These are phyloP conservation scores for Myotis brandtii DNA, from an alignment of 2,113 vertebrate species.

Conservation along the genomic window DNA sequence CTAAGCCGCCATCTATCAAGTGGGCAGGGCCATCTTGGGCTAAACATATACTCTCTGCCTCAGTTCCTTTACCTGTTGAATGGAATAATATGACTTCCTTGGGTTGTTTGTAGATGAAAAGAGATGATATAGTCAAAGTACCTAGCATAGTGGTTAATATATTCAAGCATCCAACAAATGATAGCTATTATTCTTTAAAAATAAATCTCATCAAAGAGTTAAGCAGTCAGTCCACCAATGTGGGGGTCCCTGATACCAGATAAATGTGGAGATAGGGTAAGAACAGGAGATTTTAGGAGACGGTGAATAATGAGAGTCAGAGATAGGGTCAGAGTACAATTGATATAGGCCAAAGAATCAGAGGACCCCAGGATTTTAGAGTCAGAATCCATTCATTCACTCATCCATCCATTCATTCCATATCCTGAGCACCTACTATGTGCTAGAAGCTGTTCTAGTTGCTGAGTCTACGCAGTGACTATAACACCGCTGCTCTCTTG, in stretches of 20 bases:
- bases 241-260: neutral
- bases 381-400: neutral
- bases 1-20: neutral
- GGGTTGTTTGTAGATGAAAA: constrained; percentile 30
- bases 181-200: neutral
- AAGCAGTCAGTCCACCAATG: neutral
- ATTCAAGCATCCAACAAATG: neutral
- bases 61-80: constrained; percentile 7
- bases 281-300: neutral
- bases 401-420: neutral
- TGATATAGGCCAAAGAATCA: neutral
- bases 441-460: neutral
- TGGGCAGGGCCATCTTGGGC: neutral
- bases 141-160: neutral
- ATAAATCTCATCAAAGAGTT: neutral
- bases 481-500: neutral
- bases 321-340: neutral
- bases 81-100: neutral
- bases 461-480: neutral
- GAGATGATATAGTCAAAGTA: neutral
- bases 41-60: neutral
- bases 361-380: neutral
- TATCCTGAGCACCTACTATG: neutral
- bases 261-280: neutral
- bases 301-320: neutral